Conservation (phyloP, 2,797 vertebrate species). For the Cercopithecus hamlyni region DNA sequence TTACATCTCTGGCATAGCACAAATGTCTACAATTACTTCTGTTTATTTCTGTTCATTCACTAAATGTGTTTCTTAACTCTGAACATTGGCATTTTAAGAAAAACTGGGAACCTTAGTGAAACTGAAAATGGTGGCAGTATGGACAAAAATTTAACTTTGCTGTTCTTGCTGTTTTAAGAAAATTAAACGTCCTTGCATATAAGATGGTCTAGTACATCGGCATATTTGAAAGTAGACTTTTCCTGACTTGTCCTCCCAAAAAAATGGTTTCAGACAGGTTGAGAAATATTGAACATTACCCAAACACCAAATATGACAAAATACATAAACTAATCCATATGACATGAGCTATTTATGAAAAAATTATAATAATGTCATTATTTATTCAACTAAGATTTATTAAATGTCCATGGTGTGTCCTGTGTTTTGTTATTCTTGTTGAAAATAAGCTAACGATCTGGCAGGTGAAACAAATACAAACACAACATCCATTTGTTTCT, state of each 20-base stretch:
- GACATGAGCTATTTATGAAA: not conserved
- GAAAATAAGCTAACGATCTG: not conserved
- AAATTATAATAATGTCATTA: not conserved
- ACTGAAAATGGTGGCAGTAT: not conserved
- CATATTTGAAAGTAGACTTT: not conserved
- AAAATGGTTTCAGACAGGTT: not conserved
- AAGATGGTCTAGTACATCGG: not conserved
- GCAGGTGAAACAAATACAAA: not conserved
- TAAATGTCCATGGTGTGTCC: not conserved
- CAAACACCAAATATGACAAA: not conserved
- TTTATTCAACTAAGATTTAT: not conserved
- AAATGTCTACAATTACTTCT: conserved; percentile 34
- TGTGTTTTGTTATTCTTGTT: not conserved
- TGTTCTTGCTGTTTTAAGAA: conserved; percentile 22
- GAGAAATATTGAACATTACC: not conserved
- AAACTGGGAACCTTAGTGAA: not conserved
- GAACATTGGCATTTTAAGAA: not conserved
- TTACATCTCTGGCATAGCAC: conserved; percentile 60
- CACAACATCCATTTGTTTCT: not conserved
- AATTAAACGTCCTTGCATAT: not conserved
- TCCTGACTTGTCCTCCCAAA: not conserved
- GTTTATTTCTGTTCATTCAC: conserved; percentile 9
- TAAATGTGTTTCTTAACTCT: not conserved
- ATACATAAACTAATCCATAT: not conserved
- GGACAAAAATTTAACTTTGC: not conserved